Evolutionary conservation across 2,113 vertebrate genomes (phyloP).

Genomic region (Onychostruthus taczanowskii): DNA sequence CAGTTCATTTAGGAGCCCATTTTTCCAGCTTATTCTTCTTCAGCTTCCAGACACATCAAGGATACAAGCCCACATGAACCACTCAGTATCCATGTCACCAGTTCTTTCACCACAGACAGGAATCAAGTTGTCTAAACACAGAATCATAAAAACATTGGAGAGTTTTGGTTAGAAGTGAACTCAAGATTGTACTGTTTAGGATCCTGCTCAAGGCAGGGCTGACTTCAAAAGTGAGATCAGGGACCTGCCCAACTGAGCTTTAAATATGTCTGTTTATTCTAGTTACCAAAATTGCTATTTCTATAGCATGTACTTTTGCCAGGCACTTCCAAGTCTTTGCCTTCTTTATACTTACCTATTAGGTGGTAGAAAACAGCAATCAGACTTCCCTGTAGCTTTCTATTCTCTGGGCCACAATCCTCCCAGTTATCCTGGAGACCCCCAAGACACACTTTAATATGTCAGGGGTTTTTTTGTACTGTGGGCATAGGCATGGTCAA

Average conservation of each 20-base stretch:
- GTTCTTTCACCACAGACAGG: not conserved
- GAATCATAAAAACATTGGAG: not conserved
- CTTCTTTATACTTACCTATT: not conserved
- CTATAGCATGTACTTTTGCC: not conserved
- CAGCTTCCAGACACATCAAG: not conserved
- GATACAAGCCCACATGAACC: not conserved
- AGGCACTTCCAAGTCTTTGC: not conserved
- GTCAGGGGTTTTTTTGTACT: not conserved
- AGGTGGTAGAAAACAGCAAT: not conserved
- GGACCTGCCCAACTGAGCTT: not conserved
- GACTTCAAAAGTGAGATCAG: not conserved
- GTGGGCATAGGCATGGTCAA: fast-evolving
- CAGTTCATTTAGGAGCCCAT: not conserved
- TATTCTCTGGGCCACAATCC: not conserved
- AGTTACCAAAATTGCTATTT: not conserved
- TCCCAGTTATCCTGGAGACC: not conserved
- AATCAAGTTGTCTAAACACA: not conserved
- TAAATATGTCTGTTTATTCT: not conserved
- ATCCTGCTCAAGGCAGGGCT: not conserved
- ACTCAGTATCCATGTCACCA: not conserved
- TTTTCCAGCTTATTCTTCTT: not conserved
- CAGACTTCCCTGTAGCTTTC: not conserved
- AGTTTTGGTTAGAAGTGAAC: not conserved
- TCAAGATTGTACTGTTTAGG: not conserved
- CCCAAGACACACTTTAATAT: not conserved